These are phyloP conservation scores for Calephelis perditalis DNA, from an alignment of 2,888 invertebrate species.

Conservation along the genomic window DNA sequence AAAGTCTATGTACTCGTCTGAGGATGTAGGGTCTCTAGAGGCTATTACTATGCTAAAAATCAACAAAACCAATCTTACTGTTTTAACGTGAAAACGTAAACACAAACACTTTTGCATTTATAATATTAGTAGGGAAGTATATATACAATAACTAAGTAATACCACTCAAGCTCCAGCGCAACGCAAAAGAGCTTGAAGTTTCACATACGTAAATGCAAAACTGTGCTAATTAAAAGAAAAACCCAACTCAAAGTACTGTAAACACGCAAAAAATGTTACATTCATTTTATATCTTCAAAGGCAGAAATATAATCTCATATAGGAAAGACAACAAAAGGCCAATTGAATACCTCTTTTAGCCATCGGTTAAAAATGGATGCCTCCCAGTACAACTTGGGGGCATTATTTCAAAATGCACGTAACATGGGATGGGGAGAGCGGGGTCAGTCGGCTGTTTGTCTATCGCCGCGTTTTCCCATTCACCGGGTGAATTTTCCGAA, in stretches of 20 bases:
- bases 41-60: no score
- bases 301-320: constrained; percentile 17
- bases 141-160: no score
- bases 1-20: no score
- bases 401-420: constrained; percentile 73
- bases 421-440: constrained; percentile 43
- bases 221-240: constrained; percentile 13
- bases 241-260: constrained; percentile 12
- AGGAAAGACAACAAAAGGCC: constrained; percentile 25
- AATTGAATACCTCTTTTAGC: constrained; percentile 33
- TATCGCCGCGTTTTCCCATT: constrained; percentile 75
- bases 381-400: constrained; percentile 44
- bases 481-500: constrained; percentile 76
- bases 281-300: constrained; percentile 11
- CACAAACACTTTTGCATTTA: no score
- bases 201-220: constrained; percentile 8
- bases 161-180: background rate
- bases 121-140: no score
- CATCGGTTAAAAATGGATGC: constrained; percentile 37
- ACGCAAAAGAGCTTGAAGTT: constrained; percentile 1
- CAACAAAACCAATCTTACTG: no score
- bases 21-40: no score
- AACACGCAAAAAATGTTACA: constrained; percentile 12
- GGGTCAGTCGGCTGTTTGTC: constrained; percentile 69
- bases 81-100: no score